phyloP scores from a whole-genome alignment of 1,140 invertebrate genomes.

The Eufriesea mexicana region DNA sequence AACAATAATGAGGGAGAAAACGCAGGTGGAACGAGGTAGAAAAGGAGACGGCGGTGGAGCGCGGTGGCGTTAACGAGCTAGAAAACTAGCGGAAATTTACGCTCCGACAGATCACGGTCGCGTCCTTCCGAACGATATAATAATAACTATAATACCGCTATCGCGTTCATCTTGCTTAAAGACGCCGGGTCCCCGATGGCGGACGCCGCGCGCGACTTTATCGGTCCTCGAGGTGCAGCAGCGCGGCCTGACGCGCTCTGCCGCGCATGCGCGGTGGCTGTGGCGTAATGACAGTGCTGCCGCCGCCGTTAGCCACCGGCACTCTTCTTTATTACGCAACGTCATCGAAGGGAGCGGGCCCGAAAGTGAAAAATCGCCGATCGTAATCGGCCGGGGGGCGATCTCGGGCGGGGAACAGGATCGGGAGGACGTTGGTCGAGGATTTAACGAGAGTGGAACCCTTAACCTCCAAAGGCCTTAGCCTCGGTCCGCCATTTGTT shows the following conservation, averaged over 20 bases:
- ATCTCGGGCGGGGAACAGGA: neutral
- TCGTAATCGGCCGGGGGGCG: conserved; percentile 7
- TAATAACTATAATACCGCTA: conserved; percentile 62
- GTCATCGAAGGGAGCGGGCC: conserved; percentile 21
- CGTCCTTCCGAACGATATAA: conserved; percentile 60
- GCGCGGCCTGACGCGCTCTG: conserved; percentile 32
- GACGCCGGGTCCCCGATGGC: neutral
- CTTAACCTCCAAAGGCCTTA: neutral
- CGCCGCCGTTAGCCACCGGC: neutral
- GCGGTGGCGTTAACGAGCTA: conserved; percentile 64
- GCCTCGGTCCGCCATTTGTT: no score
- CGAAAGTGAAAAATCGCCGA: conserved; percentile 49
- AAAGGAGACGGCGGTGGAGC: conserved; percentile 6
- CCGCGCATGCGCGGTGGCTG: conserved; percentile 27
- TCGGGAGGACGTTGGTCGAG: neutral
- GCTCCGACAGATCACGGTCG: conserved; percentile 63
- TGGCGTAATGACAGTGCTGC: conserved; percentile 32
- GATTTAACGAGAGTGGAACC: neutral
- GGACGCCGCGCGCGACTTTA: neutral
- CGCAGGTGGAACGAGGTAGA: conserved; percentile 38
- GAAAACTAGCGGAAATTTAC: conserved; percentile 69
- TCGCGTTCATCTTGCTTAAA: conserved; percentile 49
- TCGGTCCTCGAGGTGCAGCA: neutral
- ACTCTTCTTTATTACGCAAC: conserved; percentile 40
- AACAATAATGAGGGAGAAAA: conserved; percentile 54